Evolutionary conservation across 2,888 invertebrate genomes (phyloP).

Genomic region (Argyra leucocephala): DNA sequence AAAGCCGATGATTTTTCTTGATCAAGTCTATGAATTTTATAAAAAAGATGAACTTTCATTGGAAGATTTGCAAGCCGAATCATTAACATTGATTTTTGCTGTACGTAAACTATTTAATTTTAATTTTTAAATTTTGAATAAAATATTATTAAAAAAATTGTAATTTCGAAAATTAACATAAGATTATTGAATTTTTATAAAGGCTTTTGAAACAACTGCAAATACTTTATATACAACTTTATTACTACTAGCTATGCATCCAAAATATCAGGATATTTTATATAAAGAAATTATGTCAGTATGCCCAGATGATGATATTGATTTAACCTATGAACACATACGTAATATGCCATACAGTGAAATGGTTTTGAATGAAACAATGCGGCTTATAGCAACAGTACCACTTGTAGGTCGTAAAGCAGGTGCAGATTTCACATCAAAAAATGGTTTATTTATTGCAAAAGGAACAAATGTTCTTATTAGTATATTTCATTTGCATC

Average conservation of each 20-base stretch:
- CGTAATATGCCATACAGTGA: conserved; percentile 5
- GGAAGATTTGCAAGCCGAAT: not conserved
- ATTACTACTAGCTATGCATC: conserved; percentile 29
- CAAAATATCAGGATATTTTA: conserved; percentile 27
- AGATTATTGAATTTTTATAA: not conserved
- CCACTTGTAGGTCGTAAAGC: not conserved
- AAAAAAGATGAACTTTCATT: not conserved
- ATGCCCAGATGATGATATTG: conserved; percentile 18
- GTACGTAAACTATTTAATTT: no score
- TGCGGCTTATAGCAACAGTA: not conserved
- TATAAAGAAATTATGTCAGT: conserved; percentile 25
- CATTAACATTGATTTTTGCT: not conserved
- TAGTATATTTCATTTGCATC: conserved; percentile 10
- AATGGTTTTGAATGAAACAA: conserved; percentile 12
- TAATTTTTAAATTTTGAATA: no score
- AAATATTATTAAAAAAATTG: no score
- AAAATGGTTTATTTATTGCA: not conserved
- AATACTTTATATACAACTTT: conserved; percentile 25
- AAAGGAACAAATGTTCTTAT: not conserved
- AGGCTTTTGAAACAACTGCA: conserved; percentile 30
- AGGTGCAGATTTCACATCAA: not conserved
- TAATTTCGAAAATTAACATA: no score
- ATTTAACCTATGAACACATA: conserved; percentile 22
- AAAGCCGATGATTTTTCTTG: not conserved
- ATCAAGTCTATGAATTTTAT: not conserved